phyloP scores from a whole-genome alignment of 2,888 invertebrate species.

The Apamea sordens region DNA sequence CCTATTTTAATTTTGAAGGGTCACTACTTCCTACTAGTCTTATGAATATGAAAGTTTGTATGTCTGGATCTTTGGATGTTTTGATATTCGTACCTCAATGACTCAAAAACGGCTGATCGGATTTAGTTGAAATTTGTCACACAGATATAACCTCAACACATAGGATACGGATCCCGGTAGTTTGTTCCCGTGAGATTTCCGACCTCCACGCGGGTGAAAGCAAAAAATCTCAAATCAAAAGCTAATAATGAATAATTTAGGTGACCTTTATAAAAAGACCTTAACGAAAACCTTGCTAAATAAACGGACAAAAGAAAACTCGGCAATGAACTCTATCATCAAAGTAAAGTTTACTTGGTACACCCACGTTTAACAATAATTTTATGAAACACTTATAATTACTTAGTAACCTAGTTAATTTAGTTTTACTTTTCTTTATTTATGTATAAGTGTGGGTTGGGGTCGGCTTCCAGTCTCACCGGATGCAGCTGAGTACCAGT shows the following conservation, averaged over 20 bases:
- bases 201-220: not conserved
- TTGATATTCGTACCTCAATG: too few species aligned
- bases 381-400: constrained; percentile 1
- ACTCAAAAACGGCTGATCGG: too few species aligned
- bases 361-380: constrained; percentile 1
- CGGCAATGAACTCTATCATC: not conserved
- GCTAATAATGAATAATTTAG: too few species aligned
- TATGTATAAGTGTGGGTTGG: not conserved
- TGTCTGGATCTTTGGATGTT: too few species aligned
- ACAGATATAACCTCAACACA: too few species aligned
- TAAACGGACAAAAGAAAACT: not conserved
- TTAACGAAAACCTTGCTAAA: not conserved
- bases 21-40: not conserved
- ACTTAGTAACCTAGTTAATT: not conserved
- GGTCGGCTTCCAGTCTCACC: too few species aligned
- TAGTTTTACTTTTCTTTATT: not conserved
- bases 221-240: too few species aligned
- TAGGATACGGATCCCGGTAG: not conserved
- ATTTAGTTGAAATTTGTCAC: too few species aligned
- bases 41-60: too few species aligned
- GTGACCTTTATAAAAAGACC: too few species aligned
- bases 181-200: not conserved
- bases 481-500: too few species aligned
- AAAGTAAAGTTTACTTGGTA: not conserved
- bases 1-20: not conserved